phyloP scores from a whole-genome alignment of 2,113 vertebrate genomes.

The Micronisus gabar region DNA sequence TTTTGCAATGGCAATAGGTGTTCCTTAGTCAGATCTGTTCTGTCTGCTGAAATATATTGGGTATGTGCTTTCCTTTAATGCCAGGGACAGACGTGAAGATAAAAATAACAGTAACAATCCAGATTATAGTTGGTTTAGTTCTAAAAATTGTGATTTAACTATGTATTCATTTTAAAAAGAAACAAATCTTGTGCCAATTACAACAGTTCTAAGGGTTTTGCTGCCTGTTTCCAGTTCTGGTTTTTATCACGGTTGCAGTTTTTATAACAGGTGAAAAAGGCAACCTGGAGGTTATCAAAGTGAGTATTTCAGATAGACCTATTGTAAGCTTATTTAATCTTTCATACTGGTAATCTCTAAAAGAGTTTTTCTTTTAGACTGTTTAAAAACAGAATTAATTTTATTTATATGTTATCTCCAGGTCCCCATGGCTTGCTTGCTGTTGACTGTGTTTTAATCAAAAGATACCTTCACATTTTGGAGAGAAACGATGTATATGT shows the following conservation, averaged over 20 bases:
- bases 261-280: background rate
- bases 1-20: background rate
- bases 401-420: background rate
- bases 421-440: background rate
- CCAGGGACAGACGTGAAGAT: background rate
- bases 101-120: background rate
- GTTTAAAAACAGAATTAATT: background rate
- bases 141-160: background rate
- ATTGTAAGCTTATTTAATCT: background rate
- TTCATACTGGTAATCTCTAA: background rate
- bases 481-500: background rate
- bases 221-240: background rate
- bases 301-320: background rate
- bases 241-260: background rate
- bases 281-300: background rate
- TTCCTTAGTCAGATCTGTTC: background rate
- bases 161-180: background rate
- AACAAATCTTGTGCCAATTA: background rate
- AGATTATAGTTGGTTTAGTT: background rate
- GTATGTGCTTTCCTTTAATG: background rate
- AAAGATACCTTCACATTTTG: background rate
- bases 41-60: background rate
- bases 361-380: background rate
- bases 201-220: background rate
- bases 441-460: background rate